Base-by-base conservation (phyloP, 1,140 invertebrate species). In the Nymphalis io region DNA sequence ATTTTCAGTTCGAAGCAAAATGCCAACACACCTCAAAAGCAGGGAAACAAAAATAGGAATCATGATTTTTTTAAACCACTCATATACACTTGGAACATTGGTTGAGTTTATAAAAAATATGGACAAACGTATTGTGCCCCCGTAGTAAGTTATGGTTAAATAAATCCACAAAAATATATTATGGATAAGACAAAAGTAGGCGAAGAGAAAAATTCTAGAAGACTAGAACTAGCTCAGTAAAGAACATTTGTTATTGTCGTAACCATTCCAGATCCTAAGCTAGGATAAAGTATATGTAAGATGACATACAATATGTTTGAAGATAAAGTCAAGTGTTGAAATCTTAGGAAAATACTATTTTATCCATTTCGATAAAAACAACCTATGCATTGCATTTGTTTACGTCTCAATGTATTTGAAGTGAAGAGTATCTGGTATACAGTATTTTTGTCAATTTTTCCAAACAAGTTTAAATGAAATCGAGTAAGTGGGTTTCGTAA, bases 381-480 rank as follows among this genome's bases (percentile, higher is more conserved):
- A 44, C 12, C 11, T 44, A 1, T 15, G 13, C 40, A n/a, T 44
- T 15, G 13, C 40, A 44, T 12, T 44, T n/a, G 11, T 8, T 33
- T 12, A 44, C 40, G 40, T n/a, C 40, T n/a, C 3, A 33, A 5
- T 8, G 5, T 33, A 33, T 8, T 42, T 21, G 18, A 46, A 51
- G 40, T 38, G 40, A 39, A 23, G 12, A 55, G 18, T 40, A 21
- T 40, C 11, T 39, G 57, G 11, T n/a, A 39, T 53, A 33, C 21
- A 46, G 42, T 48, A 61, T 48, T 55, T 64, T 57, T 18, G 15
- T 0, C 11, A 55, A 64, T 27, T 64, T 61, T 53, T 53, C 38
- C 48, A 64, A 64, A 51, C 18, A 18, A 64, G 48, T 55, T 57
- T 55, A 39, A 61, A 46, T 63, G n/a, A 51, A 64, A 64, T 64